Evolutionary conservation across 2,797 vertebrate genomes (phyloP).

Genomic region (Ficedula albicollis): DNA sequence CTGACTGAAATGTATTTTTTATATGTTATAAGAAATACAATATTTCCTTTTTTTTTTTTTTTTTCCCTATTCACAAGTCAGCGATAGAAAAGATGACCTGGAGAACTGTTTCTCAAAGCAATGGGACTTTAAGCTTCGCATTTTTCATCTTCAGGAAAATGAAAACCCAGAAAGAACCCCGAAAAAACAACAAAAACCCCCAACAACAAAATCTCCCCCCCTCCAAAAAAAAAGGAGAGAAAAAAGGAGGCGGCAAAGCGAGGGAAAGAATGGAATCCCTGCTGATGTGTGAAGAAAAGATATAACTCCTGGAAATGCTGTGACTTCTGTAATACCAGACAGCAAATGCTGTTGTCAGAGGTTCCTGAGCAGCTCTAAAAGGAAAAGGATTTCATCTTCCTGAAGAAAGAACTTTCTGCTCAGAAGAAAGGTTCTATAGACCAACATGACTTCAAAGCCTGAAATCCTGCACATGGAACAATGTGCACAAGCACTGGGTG

Average conservation of each 20-base stretch:
- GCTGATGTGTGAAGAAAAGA: background rate
- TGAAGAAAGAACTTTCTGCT: background rate
- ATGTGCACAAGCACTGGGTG: rapidly evolving
- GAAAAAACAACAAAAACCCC: too few relatives aligned
- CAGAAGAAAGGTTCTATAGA: background rate
- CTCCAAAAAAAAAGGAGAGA: background rate
- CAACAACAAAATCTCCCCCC: background rate
- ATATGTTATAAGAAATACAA: background rate
- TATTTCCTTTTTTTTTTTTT: rapidly evolving
- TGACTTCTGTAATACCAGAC: background rate
- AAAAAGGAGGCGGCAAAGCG: rapidly evolving
- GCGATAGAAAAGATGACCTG: background rate
- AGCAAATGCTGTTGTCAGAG: background rate
- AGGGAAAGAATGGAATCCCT: background rate
- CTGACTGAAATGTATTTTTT: background rate
- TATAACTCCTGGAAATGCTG: background rate
- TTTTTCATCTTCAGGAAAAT: background rate
- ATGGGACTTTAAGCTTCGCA: background rate
- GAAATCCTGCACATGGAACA: background rate
- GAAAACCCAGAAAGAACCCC: rapidly evolving
- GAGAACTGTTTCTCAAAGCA: background rate
- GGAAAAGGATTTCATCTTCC: background rate
- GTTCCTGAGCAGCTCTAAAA: background rate
- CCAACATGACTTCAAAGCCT: background rate
- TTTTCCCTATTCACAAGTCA: rapidly evolving